These are phyloP conservation scores for Corydoras sp. DNA, from an alignment of 2,113 vertebrate genomes.

Conservation along the genomic window DNA sequence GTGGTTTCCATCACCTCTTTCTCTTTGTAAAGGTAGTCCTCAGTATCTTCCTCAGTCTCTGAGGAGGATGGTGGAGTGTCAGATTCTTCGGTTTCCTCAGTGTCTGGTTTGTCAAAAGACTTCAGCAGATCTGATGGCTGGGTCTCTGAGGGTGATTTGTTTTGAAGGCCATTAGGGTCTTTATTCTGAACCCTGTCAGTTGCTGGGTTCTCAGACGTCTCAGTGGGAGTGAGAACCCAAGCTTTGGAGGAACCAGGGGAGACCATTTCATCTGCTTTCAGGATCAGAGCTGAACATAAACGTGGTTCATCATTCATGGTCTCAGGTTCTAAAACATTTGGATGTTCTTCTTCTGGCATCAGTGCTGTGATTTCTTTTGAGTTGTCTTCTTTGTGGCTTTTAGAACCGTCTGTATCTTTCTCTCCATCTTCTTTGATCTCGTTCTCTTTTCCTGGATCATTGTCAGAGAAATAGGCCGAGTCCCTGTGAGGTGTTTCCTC, in stretches of 20 bases:
- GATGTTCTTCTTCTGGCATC: no score
- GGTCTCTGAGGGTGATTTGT: no score
- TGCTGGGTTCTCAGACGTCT: constrained; percentile 5
- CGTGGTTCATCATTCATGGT: no score
- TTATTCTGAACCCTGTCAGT: constrained; percentile 39
- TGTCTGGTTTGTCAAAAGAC: no score
- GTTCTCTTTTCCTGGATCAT: constrained; percentile 67
- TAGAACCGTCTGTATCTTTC: constrained; percentile 13
- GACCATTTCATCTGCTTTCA: constrained; percentile 27
- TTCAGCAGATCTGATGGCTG: no score
- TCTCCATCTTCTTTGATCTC: constrained; percentile 59
- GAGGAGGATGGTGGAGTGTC: no score
- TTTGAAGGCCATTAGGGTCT: not conserved
- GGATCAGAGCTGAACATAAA: constrained; percentile 26
- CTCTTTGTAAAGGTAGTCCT: no score
- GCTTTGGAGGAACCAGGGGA: not conserved
- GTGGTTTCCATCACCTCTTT: no score
- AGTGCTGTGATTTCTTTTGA: no score
- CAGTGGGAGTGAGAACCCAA: constrained; percentile 2
- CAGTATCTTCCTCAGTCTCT: no score
- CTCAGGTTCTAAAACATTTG: no score
- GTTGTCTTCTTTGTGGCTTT: constrained; percentile 15
- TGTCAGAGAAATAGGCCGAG: constrained; percentile 94
- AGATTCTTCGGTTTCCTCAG: no score
- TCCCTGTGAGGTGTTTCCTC: constrained; percentile 84